Evolutionary conservation across 2,888 invertebrate species (phyloP).

Genomic region (Agapostemon virescens): DNA sequence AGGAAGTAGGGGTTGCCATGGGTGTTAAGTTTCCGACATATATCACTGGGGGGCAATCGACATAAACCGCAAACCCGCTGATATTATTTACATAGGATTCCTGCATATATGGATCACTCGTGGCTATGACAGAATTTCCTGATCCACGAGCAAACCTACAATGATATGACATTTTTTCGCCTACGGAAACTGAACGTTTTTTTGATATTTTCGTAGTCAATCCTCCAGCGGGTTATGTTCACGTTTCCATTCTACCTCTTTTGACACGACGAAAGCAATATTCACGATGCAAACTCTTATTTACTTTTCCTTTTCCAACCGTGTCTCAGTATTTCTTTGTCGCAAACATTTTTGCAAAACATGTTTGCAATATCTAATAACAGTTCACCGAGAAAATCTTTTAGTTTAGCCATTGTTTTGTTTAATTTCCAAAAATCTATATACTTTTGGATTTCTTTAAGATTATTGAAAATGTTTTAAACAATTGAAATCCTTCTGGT

Average conservation of each 20-base stretch:
- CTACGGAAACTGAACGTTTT: neutral
- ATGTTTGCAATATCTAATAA: neutral
- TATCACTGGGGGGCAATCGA: constrained; percentile 6
- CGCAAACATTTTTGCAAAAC: neutral
- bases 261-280: neutral
- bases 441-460: no score
- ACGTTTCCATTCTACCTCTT: neutral
- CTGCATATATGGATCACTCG: neutral
- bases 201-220: neutral
- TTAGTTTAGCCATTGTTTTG: no score
- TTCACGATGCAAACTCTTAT: neutral
- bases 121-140: neutral
- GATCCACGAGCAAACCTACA: neutral
- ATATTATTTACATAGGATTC: constrained; percentile 18
- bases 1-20: neutral
- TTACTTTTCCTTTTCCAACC: no score
- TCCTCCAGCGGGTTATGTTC: neutral
- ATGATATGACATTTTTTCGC: neutral
- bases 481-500: no score
- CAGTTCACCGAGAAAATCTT: neutral
- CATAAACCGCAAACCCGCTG: neutral
- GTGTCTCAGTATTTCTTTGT: neutral
- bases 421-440: no score
- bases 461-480: no score
- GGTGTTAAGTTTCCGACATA: neutral